Evolutionary conservation across 2,888 invertebrate species (phyloP), one percentile per base, ranked within the genome.

Genomic region (Atethmia centrago): DNA sequence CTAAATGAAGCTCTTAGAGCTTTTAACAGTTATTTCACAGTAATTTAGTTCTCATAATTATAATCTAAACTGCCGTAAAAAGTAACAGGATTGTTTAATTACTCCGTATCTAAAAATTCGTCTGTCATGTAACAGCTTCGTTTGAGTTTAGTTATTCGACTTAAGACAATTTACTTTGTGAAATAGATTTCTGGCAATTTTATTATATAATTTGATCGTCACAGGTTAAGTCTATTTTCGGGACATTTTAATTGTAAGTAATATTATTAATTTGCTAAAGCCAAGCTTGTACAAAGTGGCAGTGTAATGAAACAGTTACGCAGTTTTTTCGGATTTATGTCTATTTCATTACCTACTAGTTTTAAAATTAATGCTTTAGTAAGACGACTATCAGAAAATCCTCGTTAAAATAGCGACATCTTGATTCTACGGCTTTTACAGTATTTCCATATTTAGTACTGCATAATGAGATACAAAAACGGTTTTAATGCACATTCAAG

Each of bases 401-500:
- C 36, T 62, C 28, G 10, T 66, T 63, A 51, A 45, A 63, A 69
- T 58, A 58, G 12, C 47, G 9, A 77, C 73, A 69, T 65, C 62
- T 81, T 56, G 51, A 71, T 64, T 63, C 19, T 71, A 75, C 56
- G 64, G 74, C 77, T 71, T 86, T 72, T 47, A 64, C 62, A 75
- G 82, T 80, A 85, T 85, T 85, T 85, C 86, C 88, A 91, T 85
- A 85, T 73, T 65, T 61, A 85, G 77, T 71, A 72, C 64, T 77
- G 59, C 19, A 67, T 86, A 87, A 85, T 83, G 85, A 88, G 88
- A 86, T 79, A 75, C 76, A 82, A 79, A 81, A 83, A 79, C 77
- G 21, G 51, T 73, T 85, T 82, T 79, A 83, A 83, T 70, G 82
- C 62, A 74, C 80, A 87, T 87, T 84, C 80, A 90, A 94, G 92